Percentiles rank a stretch among this genome's conserved stretches.
phyloP scores from a whole-genome alignment of 2,888 invertebrate species.

The Odontocerum albicorne region DNA sequence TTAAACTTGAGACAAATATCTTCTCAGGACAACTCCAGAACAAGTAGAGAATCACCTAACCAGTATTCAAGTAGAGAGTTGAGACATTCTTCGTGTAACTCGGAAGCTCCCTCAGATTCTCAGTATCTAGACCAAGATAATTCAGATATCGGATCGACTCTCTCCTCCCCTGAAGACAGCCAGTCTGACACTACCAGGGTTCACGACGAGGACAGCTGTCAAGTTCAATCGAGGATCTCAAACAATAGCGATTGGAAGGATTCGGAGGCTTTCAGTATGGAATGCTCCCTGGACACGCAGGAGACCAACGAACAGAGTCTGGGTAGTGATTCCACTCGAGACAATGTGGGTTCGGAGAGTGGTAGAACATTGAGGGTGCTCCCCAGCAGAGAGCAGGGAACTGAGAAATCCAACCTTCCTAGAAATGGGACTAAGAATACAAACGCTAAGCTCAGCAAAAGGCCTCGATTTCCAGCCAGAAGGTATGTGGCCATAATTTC shows the following conservation, averaged over 20 bases:
- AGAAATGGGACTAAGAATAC: background rate
- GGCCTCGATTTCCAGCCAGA: slow-evolving; percentile 1
- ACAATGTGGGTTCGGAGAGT: background rate
- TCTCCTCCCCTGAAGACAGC: slow-evolving; percentile 16
- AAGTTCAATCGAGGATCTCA: background rate
- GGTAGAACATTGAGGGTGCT: background rate
- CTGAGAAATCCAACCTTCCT: background rate
- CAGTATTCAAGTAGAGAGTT: slow-evolving; percentile 4
- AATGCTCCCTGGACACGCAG: background rate
- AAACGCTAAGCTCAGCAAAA: slow-evolving; percentile 3
- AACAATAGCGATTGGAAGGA: background rate
- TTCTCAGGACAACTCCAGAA: background rate
- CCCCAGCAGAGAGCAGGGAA: background rate
- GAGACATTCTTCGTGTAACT: slow-evolving; percentile 7
- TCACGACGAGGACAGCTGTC: background rate
- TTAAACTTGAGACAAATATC: slow-evolving; percentile 1
- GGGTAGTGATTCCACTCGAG: background rate
- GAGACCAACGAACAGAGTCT: background rate
- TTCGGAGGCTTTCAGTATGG: background rate
- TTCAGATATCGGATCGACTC: slow-evolving; percentile 11
- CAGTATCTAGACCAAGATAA: slow-evolving; percentile 8
- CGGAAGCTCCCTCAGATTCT: slow-evolving; percentile 8
- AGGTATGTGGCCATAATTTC: background rate
- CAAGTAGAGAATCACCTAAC: background rate
- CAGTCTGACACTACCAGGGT: slow-evolving; percentile 8